Conservation (phyloP, 1,140 invertebrate species). For the Drosophila orosa region DNA sequence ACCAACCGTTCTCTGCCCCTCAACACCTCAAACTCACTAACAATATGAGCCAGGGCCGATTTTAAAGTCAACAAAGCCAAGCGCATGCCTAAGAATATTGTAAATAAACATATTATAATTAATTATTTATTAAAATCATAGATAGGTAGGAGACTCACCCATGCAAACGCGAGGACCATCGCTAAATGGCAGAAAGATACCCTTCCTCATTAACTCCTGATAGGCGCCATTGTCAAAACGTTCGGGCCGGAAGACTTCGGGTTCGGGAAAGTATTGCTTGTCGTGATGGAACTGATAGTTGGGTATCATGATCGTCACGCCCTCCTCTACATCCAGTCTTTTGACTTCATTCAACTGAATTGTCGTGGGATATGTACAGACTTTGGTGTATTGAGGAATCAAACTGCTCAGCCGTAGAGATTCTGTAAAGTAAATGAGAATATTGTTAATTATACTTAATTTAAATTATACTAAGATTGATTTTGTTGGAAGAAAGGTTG, state of each 20-base stretch:
- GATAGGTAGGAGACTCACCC: constrained; percentile 34
- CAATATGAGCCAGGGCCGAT: constrained; percentile 56
- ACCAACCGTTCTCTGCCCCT: constrained; percentile 19
- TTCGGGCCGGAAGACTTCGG: constrained; percentile 90
- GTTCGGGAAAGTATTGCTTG: constrained; percentile 88
- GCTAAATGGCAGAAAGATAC: constrained; percentile 73
- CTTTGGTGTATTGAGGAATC: constrained; percentile 68
- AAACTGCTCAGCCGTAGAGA: constrained; percentile 73
- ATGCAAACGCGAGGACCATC: constrained; percentile 79
- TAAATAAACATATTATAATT: too few species aligned
- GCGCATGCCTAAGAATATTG: constrained; percentile 36
- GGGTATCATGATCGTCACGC: constrained; percentile 86
- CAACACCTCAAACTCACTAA: constrained; percentile 64
- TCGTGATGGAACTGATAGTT: constrained; percentile 87
- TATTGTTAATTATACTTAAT: too few species aligned
- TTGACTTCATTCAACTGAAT: constrained; percentile 47
- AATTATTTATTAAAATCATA: background rate
- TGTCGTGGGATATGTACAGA: constrained; percentile 63
- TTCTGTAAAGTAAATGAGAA: constrained; percentile 37
- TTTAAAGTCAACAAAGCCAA: constrained; percentile 62
- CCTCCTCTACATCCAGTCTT: constrained; percentile 76
- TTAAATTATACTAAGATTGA: too few species aligned
- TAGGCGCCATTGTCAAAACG: constrained; percentile 84
- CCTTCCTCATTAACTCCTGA: constrained; percentile 53
- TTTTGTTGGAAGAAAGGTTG: too few species aligned